Evolutionary conservation across 2,797 vertebrate species (phyloP).

Genomic region (Pantherophis alleghaniensis): DNA sequence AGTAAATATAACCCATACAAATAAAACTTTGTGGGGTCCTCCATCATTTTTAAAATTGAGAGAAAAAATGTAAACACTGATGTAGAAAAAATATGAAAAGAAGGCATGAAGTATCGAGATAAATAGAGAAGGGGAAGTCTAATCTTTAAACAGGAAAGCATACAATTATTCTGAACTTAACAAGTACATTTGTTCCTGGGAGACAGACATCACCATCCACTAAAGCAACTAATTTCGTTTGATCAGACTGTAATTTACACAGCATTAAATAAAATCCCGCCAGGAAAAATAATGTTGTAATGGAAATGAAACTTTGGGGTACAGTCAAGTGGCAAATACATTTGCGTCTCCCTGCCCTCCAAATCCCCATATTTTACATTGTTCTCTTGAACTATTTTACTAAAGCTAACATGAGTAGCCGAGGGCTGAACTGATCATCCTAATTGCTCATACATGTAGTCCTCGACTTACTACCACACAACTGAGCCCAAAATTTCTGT

Average conservation of each 20-base stretch:
- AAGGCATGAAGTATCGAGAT: neutral
- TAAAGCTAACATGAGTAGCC: neutral
- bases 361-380: neutral
- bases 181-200: neutral
- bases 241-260: neutral
- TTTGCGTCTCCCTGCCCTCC: neutral
- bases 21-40: neutral
- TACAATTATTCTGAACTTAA: neutral
- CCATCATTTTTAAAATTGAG: neutral
- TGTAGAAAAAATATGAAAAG: neutral
- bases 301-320: neutral
- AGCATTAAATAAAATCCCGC: neutral
- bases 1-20: neutral
- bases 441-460: neutral
- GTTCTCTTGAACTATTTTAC: neutral
- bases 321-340: neutral
- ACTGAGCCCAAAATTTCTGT: neutral
- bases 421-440: neutral
- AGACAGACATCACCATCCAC: neutral
- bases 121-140: neutral
- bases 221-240: neutral
- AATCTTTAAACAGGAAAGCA: neutral
- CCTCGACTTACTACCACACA: neutral
- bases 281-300: neutral
- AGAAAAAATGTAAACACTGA: neutral